phyloP scores from a whole-genome alignment of 2,113 vertebrate genomes.

The Oncorhynchus nerka region DNA sequence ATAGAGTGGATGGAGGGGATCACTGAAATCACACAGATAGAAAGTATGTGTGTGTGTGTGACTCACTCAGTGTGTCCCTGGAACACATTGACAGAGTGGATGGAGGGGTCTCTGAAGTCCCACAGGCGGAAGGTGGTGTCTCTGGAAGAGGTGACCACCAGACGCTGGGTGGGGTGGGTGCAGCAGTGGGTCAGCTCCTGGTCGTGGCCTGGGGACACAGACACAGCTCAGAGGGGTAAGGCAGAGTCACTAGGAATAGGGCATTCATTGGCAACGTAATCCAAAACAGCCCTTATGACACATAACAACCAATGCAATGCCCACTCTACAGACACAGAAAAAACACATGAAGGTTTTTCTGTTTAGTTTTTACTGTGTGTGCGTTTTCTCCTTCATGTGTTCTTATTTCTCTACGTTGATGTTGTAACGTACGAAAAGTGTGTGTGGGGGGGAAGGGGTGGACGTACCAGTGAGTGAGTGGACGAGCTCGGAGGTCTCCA shows the following conservation, averaged over 20 bases:
- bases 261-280: no score
- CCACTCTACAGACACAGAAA: background rate
- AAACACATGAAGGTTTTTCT: background rate
- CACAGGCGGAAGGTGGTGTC: constrained; percentile 98
- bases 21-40: no score
- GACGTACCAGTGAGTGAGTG: constrained; percentile 92
- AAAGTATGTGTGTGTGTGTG: background rate
- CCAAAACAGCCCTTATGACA: no score
- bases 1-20: no score
- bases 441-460: no score
- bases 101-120: constrained; percentile 99
- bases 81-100: constrained; percentile 99
- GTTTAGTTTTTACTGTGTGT: no score
- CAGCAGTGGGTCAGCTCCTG: constrained; percentile 98
- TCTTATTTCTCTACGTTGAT: no score
- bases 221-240: background rate
- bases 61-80: constrained; percentile 99
- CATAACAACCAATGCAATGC: background rate
- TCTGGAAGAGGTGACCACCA: constrained; percentile 96
- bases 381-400: no score
- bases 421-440: no score
- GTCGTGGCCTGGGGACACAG: constrained; percentile 83
- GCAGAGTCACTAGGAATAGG: background rate
- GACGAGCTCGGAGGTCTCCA: constrained; percentile 95
- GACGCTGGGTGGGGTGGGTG: constrained; percentile 93